Evolutionary conservation across 1,140 invertebrate species (phyloP).

Genomic region (Littorina saxatilis): DNA sequence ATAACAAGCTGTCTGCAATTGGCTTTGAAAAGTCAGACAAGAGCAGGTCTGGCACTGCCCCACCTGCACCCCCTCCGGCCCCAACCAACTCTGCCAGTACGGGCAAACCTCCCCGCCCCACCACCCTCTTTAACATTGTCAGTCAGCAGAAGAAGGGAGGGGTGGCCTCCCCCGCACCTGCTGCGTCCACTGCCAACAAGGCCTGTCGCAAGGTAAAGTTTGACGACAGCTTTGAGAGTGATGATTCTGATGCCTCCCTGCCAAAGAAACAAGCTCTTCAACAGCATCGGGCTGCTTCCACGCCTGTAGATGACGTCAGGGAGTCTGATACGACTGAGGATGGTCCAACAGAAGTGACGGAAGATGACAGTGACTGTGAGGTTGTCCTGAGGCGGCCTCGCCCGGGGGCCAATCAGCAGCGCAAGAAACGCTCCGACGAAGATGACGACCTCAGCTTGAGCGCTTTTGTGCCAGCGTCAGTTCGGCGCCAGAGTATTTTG

Average conservation of each 20-base stretch:
- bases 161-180: not conserved
- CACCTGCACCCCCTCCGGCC: conserved; percentile 27
- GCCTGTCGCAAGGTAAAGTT: conserved; percentile 44
- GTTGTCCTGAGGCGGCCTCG: conserved; percentile 30
- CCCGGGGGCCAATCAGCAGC: not conserved
- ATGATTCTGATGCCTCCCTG: conserved; percentile 50
- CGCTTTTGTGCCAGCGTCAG: conserved; percentile 68
- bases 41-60: not conserved
- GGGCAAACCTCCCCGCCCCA: conserved; percentile 23
- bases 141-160: conserved; percentile 33
- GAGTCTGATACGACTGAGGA: conserved; percentile 43
- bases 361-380: conserved; percentile 46
- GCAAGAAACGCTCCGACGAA: conserved; percentile 45
- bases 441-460: conserved; percentile 69
- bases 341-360: conserved; percentile 30
- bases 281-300: not conserved
- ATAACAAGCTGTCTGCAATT: conserved; percentile 68
- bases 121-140: conserved; percentile 41
- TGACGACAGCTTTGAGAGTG: conserved; percentile 68
- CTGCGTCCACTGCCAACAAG: not conserved
- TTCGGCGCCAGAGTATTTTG: conserved; percentile 62
- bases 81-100: conserved; percentile 30
- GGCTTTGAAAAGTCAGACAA: conserved; percentile 68
- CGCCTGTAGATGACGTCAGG: conserved; percentile 26
- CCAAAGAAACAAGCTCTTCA: conserved; percentile 15